Conservation (phyloP, 2,888 invertebrate species). For the Carpatolechia fugitivella region DNA sequence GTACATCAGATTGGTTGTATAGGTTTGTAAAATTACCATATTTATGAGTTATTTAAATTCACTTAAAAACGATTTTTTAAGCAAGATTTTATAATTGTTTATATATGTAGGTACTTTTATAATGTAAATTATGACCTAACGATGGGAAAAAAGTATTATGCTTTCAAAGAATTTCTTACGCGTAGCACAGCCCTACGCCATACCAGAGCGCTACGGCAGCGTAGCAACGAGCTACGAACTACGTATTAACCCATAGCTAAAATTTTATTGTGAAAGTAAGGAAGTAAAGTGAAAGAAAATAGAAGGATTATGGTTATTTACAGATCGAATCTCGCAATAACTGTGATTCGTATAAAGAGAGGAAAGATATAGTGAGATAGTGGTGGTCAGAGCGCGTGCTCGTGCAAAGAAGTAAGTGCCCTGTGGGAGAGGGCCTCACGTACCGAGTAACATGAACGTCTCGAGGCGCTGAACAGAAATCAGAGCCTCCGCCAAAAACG, state of each 20-base stretch:
- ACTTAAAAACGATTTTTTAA: too few relatives aligned
- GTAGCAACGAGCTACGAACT: slow-evolving; percentile 2
- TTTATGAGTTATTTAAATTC: too few relatives aligned
- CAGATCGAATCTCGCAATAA: slow-evolving; percentile 43
- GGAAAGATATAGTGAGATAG: slow-evolving; percentile 2
- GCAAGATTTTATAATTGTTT: too few relatives aligned
- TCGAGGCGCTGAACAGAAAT: slow-evolving; percentile 81
- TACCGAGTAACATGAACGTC: slow-evolving; percentile 78
- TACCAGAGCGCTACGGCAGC: slow-evolving; percentile 1
- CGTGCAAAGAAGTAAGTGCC: slow-evolving; percentile 7
- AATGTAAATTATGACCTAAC: too few relatives aligned
- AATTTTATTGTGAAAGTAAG: background rate
- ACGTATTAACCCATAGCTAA: background rate
- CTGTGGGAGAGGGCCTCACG: slow-evolving; percentile 37
- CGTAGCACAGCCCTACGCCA: slow-evolving; percentile 8
- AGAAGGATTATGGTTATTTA: slow-evolving; percentile 4
- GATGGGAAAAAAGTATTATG: too few relatives aligned
- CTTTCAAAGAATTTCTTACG: background rate
- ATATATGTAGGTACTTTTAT: too few relatives aligned
- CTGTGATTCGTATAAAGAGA: slow-evolving; percentile 42
- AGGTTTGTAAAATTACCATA: too few relatives aligned
- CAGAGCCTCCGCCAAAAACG: slow-evolving; percentile 79
- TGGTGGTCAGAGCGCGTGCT: slow-evolving; percentile 20
- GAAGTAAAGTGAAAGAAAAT: background rate
- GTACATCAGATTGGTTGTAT: too few relatives aligned